phyloP scores from a whole-genome alignment of 2,888 invertebrate genomes.

The Heliconius ismenius region DNA sequence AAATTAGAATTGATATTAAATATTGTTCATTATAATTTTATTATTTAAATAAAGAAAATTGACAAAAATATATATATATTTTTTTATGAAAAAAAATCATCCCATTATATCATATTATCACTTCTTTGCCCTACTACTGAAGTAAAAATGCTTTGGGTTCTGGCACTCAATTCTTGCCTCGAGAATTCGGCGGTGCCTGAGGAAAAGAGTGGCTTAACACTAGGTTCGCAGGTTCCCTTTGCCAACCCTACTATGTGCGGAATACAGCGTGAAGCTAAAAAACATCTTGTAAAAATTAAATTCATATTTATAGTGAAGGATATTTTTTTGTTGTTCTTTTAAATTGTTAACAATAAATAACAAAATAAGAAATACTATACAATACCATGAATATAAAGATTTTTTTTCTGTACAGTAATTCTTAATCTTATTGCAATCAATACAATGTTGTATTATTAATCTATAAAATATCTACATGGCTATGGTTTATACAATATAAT shows the following conservation, averaged over 20 bases:
- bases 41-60: not conserved
- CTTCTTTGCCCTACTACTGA: not conserved
- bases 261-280: not conserved
- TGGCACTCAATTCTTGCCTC: not conserved
- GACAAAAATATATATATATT: not conserved
- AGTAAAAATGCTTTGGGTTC: not conserved
- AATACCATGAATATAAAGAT: too few species aligned
- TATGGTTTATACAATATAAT: constrained; percentile 46
- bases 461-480: constrained; percentile 46
- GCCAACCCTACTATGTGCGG: not conserved
- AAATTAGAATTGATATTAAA: not conserved
- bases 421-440: not conserved
- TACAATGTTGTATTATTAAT: not conserved
- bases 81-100: not conserved
- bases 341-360: too few species aligned
- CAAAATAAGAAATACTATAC: too few species aligned
- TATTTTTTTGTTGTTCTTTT: too few species aligned
- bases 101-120: not conserved
- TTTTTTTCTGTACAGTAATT: not conserved
- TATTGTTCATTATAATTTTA: not conserved
- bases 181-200: not conserved
- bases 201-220: not conserved
- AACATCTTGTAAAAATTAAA: not conserved
- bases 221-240: not conserved
- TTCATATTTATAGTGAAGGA: too few species aligned